Evolutionary conservation across 2,888 invertebrate species (phyloP).

Genomic region (Drosophila pseudotakahashii): DNA sequence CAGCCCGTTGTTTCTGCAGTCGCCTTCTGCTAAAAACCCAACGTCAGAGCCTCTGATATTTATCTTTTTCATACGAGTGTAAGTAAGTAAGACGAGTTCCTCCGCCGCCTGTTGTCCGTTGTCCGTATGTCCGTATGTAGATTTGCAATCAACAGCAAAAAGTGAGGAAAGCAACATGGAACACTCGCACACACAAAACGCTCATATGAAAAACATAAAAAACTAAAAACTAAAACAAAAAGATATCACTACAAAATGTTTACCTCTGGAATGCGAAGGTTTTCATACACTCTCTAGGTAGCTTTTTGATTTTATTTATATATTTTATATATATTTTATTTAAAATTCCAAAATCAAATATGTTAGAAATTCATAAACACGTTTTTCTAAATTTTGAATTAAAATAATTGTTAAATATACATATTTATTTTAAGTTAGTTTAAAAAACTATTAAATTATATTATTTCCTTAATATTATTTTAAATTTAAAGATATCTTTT

Average conservation of each 20-base stretch:
- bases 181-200: slow-evolving; percentile 17
- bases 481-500: not conserved
- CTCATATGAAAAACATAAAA: slow-evolving; percentile 19
- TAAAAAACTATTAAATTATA: no score
- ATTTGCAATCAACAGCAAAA: slow-evolving; percentile 70
- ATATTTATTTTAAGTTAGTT: no score
- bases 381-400: no score
- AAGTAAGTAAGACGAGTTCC: slow-evolving; percentile 61
- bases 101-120: slow-evolving; percentile 28
- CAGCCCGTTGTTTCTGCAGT: slow-evolving; percentile 38
- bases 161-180: slow-evolving; percentile 63
- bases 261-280: not conserved
- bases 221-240: slow-evolving; percentile 41
- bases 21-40: slow-evolving; percentile 43
- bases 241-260: slow-evolving; percentile 12
- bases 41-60: slow-evolving; percentile 65
- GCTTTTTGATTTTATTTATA: no score
- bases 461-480: no score
- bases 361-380: no score
- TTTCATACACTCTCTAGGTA: slow-evolving; percentile 10
- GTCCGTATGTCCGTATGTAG: slow-evolving; percentile 54
- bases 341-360: no score
- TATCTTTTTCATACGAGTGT: slow-evolving; percentile 64
- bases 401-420: no score
- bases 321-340: no score